These are phyloP conservation scores for Lutraria lutraria DNA, from an alignment of 2,888 invertebrate genomes.

Conservation along the genomic window DNA sequence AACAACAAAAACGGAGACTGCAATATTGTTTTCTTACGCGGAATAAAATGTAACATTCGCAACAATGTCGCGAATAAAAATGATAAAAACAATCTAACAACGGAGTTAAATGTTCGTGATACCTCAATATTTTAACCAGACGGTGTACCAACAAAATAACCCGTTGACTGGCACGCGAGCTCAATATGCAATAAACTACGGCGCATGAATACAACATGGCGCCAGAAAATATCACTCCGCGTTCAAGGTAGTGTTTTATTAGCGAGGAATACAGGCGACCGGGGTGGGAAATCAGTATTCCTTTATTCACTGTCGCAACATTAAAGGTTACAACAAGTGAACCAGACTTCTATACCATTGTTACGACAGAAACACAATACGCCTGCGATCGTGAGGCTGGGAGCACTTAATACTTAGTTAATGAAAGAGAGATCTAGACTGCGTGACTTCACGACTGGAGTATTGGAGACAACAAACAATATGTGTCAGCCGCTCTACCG, in stretches of 20 bases:
- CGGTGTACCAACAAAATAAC: conserved; percentile 28
- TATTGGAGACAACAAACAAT: conserved; percentile 44
- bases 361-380: conserved; percentile 51
- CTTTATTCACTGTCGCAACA: conserved; percentile 51
- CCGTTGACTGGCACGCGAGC: conserved; percentile 46
- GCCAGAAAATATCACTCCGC: conserved; percentile 49
- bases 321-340: conserved; percentile 51
- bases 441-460: conserved; percentile 41
- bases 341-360: conserved; percentile 50
- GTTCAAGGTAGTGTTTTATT: conserved; percentile 50
- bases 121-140: conserved; percentile 22
- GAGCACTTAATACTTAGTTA: conserved; percentile 45
- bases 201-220: conserved; percentile 52
- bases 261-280: conserved; percentile 41
- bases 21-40: background rate
- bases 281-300: conserved; percentile 46
- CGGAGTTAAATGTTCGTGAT: conserved; percentile 19
- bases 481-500: conserved; percentile 28
- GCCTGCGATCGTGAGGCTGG: conserved; percentile 39
- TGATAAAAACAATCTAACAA: background rate
- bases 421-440: conserved; percentile 45
- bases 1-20: background rate
- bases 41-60: background rate
- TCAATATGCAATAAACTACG: conserved; percentile 45
- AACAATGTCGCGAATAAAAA: background rate